Base-by-base conservation (phyloP, 1,140 invertebrate species). In the Mya arenaria region DNA sequence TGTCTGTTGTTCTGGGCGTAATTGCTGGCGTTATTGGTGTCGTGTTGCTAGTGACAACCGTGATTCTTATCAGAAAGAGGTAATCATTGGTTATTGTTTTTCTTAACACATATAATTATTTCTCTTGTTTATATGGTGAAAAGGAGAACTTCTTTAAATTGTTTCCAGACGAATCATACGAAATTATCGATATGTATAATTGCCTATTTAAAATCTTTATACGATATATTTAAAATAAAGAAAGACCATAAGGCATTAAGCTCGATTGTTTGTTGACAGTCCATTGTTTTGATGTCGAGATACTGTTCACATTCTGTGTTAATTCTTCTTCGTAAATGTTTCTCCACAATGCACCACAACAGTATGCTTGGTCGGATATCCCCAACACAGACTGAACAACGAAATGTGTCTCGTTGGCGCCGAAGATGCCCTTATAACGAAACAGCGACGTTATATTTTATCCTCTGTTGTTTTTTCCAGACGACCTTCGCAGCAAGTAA, bases 391-490 rank as follows among this genome's bases (percentile, higher is more conserved):
- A n/a, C n/a, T n/a, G n/a, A n/a, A n/a, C n/a, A n/a, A n/a, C n/a
- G n/a, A n/a, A n/a, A n/a, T n/a, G n/a, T n/a, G n/a, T n/a, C n/a
- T n/a, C n/a, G n/a, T n/a, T n/a, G n/a, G n/a, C n/a, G n/a, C n/a
- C n/a, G n/a, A n/a, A n/a, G n/a, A n/a, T n/a, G n/a, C n/a, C n/a
- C n/a, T n/a, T n/a, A n/a, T n/a, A n/a, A n/a, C n/a, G n/a, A n/a
- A n/a, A n/a, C n/a, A n/a, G n/a, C n/a, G n/a, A n/a, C n/a, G n/a
- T n/a, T n/a, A n/a, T n/a, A n/a, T n/a, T n/a, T n/a, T n/a, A n/a
- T n/a, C n/a, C n/a, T n/a, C n/a, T n/a, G n/a, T n/a, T n/a, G n/a
- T 36, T 4, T 63, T 4, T 63, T 63, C 32, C 65, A 68, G 65
- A 44, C 34, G 23, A 44, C 34, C 23, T 19, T 25, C 65, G 15